Evolutionary conservation across 2,888 invertebrate genomes (phyloP).

Genomic region (Eristalis intricaria): DNA sequence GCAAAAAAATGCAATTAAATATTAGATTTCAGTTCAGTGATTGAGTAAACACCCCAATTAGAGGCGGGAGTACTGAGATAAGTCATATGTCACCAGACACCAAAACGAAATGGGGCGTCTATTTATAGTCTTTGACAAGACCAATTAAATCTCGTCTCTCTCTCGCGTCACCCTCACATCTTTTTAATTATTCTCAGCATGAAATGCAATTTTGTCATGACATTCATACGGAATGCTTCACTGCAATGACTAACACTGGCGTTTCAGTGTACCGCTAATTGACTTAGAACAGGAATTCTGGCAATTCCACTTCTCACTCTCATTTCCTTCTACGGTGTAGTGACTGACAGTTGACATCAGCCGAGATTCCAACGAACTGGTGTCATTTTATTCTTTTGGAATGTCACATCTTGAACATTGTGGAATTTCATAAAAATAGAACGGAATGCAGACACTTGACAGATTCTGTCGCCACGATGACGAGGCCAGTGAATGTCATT

Average conservation of each 20-base stretch:
- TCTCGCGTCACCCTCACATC: neutral
- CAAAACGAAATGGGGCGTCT: constrained; percentile 17
- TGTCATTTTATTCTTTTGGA: constrained; percentile 6
- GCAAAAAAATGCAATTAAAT: constrained; percentile 42
- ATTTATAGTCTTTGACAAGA: constrained; percentile 32
- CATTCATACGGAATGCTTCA: constrained; percentile 40
- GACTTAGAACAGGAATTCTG: constrained; percentile 36
- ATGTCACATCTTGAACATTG: constrained; percentile 11
- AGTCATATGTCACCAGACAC: constrained; percentile 32
- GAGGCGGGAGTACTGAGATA: constrained; percentile 34
- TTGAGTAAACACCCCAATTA: constrained; percentile 57
- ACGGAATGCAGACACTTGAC: constrained; percentile 29
- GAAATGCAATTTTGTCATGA: constrained; percentile 62
- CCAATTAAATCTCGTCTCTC: neutral
- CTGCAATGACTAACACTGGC: constrained; percentile 50
- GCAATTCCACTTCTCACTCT: neutral
- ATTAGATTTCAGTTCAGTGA: constrained; percentile 56
- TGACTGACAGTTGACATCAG: constrained; percentile 32
- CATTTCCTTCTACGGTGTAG: constrained; percentile 1
- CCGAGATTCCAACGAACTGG: constrained; percentile 36
- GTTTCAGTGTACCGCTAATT: constrained; percentile 28
- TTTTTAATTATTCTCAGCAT: constrained; percentile 49
- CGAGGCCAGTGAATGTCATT: constrained; percentile 26
- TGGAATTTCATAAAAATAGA: constrained; percentile 32
- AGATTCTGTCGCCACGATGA: constrained; percentile 14